A percentile compares a stretch with the other conserved stretches of the same genome.
phyloP scores from a whole-genome alignment of 2,888 invertebrate genomes.

The Caenorhabditis plicata region DNA sequence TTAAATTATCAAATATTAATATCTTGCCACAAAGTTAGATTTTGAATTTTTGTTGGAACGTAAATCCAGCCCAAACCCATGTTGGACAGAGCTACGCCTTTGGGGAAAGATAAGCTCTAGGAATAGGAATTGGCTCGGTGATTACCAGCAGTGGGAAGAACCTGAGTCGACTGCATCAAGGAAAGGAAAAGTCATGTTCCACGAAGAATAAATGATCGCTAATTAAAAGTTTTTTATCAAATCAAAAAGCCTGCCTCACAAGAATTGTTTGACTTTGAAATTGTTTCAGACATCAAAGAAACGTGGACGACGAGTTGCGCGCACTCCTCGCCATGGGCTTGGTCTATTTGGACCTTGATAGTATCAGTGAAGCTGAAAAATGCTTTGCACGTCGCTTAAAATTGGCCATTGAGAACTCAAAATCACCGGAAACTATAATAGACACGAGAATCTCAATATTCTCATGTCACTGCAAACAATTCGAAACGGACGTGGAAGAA shows the following conservation, averaged over 20 bases:
- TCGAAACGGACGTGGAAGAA: neutral
- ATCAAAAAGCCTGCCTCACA: neutral
- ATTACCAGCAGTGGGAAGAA: too few relatives aligned
- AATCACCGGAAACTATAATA: constrained; percentile 1
- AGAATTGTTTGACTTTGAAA: neutral
- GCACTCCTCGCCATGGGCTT: constrained; percentile 12
- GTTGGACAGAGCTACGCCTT: too few relatives aligned
- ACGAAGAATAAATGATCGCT: too few relatives aligned
- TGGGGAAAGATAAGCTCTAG: too few relatives aligned
- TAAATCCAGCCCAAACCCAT: too few relatives aligned
- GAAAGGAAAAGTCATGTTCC: too few relatives aligned
- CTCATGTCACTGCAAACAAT: constrained; percentile 13
- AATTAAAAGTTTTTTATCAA: neutral
- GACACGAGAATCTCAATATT: constrained; percentile 17
- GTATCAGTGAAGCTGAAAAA: neutral
- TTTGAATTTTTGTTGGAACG: too few relatives aligned
- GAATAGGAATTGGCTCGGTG: too few relatives aligned
- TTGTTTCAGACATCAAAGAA: constrained; percentile 8
- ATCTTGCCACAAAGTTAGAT: too few relatives aligned
- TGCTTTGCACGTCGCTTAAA: constrained; percentile 11
- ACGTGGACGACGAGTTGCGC: constrained; percentile 9
- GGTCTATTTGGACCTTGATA: constrained; percentile 10
- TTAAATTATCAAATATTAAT: too few relatives aligned
- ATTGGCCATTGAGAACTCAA: neutral
- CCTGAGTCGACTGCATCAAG: too few relatives aligned